Evolutionary conservation across 2,113 vertebrate genomes (phyloP).

Genomic region (Apistogramma diplotaenia): DNA sequence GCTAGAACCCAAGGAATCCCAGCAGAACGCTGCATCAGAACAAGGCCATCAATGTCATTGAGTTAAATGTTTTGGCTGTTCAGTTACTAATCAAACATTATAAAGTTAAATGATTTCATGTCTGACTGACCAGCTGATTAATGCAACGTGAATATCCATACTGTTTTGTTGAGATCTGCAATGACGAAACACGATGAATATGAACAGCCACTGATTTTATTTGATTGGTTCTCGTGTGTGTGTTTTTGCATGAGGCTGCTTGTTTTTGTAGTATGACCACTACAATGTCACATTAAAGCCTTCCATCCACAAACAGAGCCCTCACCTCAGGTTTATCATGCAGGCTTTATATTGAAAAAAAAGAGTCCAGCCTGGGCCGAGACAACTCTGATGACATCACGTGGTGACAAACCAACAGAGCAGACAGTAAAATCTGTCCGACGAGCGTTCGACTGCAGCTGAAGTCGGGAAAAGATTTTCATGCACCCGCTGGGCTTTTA

Average conservation of each 20-base stretch:
- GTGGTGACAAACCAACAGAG: not conserved
- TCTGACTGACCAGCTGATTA: too few species aligned
- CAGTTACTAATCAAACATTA: too few species aligned
- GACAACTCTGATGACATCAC: not conserved
- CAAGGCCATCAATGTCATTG: too few species aligned
- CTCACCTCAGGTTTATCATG: not conserved
- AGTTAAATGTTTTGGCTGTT: too few species aligned
- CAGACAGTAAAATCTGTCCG: not conserved
- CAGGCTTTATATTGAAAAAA: not conserved
- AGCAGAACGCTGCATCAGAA: too few species aligned
- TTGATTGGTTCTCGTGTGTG: not conserved
- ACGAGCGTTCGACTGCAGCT: not conserved
- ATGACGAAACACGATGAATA: not conserved
- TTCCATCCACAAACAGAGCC: too few species aligned
- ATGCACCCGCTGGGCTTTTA: not conserved
- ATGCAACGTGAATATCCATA: too few species aligned
- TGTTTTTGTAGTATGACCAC: not conserved
- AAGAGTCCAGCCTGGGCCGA: rapidly evolving
- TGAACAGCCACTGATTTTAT: not conserved
- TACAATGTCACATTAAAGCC: not conserved
- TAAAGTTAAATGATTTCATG: too few species aligned
- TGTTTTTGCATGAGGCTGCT: not conserved
- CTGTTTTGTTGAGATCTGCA: not conserved
- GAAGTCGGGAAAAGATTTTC: not conserved
- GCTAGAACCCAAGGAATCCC: too few species aligned